Conservation (phyloP, 2,113 vertebrate genomes). For the Notechis scutatus region DNA sequence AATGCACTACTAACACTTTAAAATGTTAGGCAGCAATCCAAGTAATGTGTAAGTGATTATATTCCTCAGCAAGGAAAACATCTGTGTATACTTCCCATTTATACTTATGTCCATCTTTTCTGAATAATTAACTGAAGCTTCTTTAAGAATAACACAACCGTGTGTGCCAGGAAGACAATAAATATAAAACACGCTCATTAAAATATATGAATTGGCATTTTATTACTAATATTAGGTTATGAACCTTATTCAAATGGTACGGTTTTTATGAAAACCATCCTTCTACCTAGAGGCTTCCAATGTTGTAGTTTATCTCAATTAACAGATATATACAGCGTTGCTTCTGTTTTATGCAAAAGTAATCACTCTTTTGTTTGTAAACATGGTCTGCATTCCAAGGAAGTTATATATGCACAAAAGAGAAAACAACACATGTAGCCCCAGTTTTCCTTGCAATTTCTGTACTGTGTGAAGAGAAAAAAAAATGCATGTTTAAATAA, state of each 20-base stretch:
- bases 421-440: not conserved
- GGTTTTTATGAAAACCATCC: not conserved
- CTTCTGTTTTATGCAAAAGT: not conserved
- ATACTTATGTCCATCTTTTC: conserved; percentile 25
- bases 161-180: conserved; percentile 19
- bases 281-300: not conserved
- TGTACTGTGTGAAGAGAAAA: not conserved
- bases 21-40: not conserved
- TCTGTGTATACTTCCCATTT: conserved; percentile 28
- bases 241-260: not conserved
- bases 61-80: conserved; percentile 25
- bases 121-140: not conserved
- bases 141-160: conserved; percentile 24
- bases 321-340: not conserved
- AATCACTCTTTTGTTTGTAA: conserved; percentile 25
- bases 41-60: conserved; percentile 8
- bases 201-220: not conserved
- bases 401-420: not conserved
- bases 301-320: conserved; percentile 8
- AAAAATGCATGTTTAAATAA: not conserved
- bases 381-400: not conserved
- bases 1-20: not conserved
- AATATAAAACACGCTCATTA: not conserved
- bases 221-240: conserved; percentile 9
- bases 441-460: not conserved